These are phyloP conservation scores for Hoplostethus mediterraneus DNA, from an alignment of 2,797 vertebrate genomes.

Conservation along the genomic window DNA sequence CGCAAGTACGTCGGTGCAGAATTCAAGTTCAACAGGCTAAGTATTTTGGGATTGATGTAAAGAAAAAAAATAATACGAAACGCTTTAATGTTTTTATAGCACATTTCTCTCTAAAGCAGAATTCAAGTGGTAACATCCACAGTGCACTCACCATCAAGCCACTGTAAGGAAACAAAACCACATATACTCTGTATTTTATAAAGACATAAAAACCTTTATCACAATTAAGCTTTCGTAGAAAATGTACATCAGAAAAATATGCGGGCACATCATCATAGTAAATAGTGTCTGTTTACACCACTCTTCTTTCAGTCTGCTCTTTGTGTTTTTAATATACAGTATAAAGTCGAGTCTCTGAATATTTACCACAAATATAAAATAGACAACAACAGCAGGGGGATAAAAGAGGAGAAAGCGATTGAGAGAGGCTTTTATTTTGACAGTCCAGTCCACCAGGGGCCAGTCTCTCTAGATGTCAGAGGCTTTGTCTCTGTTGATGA, in stretches of 20 bases:
- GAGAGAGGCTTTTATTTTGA: slow-evolving; percentile 67
- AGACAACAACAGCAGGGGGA: slow-evolving; percentile 66
- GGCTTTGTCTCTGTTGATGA: slow-evolving; percentile 92
- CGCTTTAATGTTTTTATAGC: slow-evolving; percentile 62
- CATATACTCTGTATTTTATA: slow-evolving; percentile 83
- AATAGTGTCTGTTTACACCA: slow-evolving; percentile 87
- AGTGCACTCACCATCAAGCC: slow-evolving; percentile 75
- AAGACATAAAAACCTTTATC: slow-evolving; percentile 89
- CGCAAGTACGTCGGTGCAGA: slow-evolving; percentile 68
- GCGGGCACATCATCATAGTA: slow-evolving; percentile 83
- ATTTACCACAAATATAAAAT: slow-evolving; percentile 91
- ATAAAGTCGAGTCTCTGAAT: slow-evolving; percentile 94
- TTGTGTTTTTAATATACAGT: slow-evolving; percentile 78
- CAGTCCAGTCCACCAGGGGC: slow-evolving; percentile 85
- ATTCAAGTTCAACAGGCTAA: slow-evolving; percentile 88
- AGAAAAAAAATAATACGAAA: slow-evolving; percentile 53
- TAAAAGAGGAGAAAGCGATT: slow-evolving; percentile 28
- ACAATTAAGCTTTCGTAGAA: slow-evolving; percentile 88
- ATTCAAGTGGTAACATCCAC: slow-evolving; percentile 72
- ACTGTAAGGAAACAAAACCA: slow-evolving; percentile 80
- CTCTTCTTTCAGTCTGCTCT: slow-evolving; percentile 83
- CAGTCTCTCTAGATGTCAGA: slow-evolving; percentile 90
- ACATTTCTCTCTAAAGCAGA: slow-evolving; percentile 74
- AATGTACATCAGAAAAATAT: slow-evolving; percentile 93
- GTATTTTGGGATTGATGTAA: slow-evolving; percentile 81